Base-by-base conservation (phyloP, 2,113 vertebrate genomes). In the Pluvialis apricaria region DNA sequence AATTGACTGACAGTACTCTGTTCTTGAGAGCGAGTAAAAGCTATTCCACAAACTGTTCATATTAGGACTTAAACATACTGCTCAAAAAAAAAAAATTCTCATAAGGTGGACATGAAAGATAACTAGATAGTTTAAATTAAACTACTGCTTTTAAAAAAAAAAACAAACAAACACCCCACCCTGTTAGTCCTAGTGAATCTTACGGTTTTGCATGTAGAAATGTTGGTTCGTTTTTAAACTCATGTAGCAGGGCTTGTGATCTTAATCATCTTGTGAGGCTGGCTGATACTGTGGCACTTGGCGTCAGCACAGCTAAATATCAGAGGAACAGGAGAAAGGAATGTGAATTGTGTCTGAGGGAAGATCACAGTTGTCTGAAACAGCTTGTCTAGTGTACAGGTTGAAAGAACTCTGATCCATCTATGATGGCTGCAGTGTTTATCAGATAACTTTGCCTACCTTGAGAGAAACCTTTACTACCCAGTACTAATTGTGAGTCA, bases 271-370 rank as follows among this genome's bases (percentile, higher is more conserved):
- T 72, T 64, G 13, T 57, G 26, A 77, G 32, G 42, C 58, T 61
- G 49, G 34, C 15, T 76, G 38, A 52, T 55, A 19, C 45, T 34
- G 16, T 54, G 57, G 10, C 19, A 14, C 34, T 71, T 3, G 0
- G 14, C 0, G 0, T 52, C 28, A 45, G 29, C 22, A 29, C 40
- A n/a, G 19, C 42, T 66, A 14, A 89, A 2, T 60, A 26, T 15
- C 38, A 61, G 24, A 82, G 77, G 19, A 84, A 4, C 4, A 38
- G 40, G 58, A 44, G 65, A 36, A 61, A 54, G n/a, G 11, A 61
- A 40, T 47, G 8, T 32, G 12, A 42, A 18, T 80, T 40, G 14
- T 79, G 17, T n/a, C 34, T 68, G 54, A 47, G 47, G 13, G 15
- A 64, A 75, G 28, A 26, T 55, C 11, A 15, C 26, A 17, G 40